phyloP scores from a whole-genome alignment of 2,888 invertebrate genomes.

The Odiellus spinosus region DNA sequence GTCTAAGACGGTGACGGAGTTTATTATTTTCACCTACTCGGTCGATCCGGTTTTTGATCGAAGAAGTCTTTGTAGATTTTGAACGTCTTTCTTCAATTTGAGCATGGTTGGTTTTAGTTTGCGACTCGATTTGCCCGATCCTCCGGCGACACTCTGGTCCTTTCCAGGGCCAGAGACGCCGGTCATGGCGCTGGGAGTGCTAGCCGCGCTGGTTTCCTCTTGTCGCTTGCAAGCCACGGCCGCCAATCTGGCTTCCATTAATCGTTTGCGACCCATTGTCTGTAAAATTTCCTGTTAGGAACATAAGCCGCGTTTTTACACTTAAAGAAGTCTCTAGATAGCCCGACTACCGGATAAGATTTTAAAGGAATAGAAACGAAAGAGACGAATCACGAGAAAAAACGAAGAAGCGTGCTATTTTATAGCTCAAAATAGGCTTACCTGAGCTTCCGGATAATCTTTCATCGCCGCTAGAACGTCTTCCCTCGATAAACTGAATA shows the following conservation, averaged over 20 bases:
- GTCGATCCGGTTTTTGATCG: not conserved
- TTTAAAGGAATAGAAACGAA: slow-evolving; percentile 1
- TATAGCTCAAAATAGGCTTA: slow-evolving; percentile 21
- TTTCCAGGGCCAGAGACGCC: not conserved
- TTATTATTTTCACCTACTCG: no score
- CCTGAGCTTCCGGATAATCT: slow-evolving; percentile 89
- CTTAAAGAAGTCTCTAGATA: no score
- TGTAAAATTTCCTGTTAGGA: slow-evolving; percentile 55
- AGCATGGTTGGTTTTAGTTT: slow-evolving; percentile 5
- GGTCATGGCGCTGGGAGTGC: not conserved
- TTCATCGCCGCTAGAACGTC: slow-evolving; percentile 90
- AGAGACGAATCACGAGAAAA: not conserved
- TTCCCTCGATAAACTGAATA: slow-evolving; percentile 82
- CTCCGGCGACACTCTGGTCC: not conserved
- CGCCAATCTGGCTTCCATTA: slow-evolving; percentile 54
- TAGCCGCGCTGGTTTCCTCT: slow-evolving; percentile 3
- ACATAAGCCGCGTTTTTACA: no score
- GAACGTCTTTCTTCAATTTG: slow-evolving; percentile 9
- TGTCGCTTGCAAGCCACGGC: slow-evolving; percentile 18
- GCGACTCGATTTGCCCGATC: no score
- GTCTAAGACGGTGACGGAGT: no score
- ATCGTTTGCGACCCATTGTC: slow-evolving; percentile 63
- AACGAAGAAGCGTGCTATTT: not conserved
- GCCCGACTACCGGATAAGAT: not conserved
- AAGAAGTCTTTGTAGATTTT: slow-evolving; percentile 8